Evolutionary conservation across 2,888 invertebrate genomes (phyloP).

Genomic region (Trimorus sp.): DNA sequence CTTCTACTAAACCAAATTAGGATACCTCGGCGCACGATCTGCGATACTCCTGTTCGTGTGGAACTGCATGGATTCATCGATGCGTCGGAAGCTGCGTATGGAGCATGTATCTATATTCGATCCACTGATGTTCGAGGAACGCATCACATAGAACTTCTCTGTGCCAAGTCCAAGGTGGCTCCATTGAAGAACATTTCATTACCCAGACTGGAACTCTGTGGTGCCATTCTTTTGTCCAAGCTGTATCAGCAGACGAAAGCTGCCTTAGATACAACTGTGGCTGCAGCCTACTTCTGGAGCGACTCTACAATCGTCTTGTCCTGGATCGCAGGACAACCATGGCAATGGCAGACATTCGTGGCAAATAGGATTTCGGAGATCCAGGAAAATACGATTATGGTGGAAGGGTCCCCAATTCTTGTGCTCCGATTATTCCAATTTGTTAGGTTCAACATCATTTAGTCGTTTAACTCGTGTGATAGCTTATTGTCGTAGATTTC

Average conservation of each 20-base stretch:
- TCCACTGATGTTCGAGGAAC: conserved; percentile 1
- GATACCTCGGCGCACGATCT: conserved; percentile 6
- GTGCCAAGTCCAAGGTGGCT: conserved; percentile 15
- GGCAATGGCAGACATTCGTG: conserved; percentile 21
- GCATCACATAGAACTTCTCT: conserved; percentile 2
- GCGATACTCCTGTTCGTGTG: neutral
- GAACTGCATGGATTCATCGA: conserved; percentile 22
- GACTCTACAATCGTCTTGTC: conserved; percentile 67
- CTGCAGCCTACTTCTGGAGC: conserved; percentile 58
- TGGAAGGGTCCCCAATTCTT: conserved; percentile 40
- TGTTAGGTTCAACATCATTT: neutral
- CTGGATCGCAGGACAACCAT: conserved; percentile 64
- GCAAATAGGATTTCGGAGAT: conserved; percentile 44
- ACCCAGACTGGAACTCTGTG: conserved; percentile 9
- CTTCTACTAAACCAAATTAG: neutral
- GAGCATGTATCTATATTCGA: conserved; percentile 12
- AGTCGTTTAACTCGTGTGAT: conserved; percentile 5
- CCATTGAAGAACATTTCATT: conserved; percentile 14
- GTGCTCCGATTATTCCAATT: neutral
- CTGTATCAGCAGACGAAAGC: neutral
- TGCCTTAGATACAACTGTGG: conserved; percentile 4
- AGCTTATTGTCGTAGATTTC: conserved; percentile 17
- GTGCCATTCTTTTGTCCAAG: neutral
- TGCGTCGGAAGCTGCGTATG: conserved; percentile 48
- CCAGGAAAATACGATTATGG: conserved; percentile 22